These are phyloP conservation scores for Leptinotarsa haldemani DNA, from an alignment of 2,888 invertebrate species.

Conservation along the genomic window DNA sequence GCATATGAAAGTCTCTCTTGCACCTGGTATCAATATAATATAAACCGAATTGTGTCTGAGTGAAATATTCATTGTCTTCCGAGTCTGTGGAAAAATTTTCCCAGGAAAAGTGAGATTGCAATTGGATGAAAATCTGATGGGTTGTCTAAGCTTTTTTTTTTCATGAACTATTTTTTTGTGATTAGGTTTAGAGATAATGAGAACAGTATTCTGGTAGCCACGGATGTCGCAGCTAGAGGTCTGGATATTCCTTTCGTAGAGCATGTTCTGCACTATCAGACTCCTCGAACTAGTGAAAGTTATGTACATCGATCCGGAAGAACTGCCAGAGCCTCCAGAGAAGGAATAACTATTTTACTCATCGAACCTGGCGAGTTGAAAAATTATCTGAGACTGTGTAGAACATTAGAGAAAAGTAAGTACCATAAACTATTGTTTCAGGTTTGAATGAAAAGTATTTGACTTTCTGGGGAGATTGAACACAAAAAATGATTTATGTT, in stretches of 20 bases:
- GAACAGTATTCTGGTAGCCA: constrained; percentile 85
- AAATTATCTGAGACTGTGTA: constrained; percentile 83
- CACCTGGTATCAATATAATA: too few species aligned
- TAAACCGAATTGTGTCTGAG: neutral
- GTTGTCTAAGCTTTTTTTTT: too few species aligned
- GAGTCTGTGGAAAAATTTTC: too few species aligned
- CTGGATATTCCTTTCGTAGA: constrained; percentile 94
- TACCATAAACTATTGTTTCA: neutral
- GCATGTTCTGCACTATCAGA: constrained; percentile 96
- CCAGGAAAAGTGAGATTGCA: too few species aligned
- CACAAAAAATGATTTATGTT: too few species aligned
- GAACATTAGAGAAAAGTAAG: constrained; percentile 86
- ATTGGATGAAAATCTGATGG: too few species aligned
- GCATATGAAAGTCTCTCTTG: too few species aligned
- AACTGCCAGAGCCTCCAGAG: constrained; percentile 89
- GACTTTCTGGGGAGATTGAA: too few species aligned
- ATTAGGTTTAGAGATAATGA: constrained; percentile 77
- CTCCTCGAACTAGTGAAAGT: constrained; percentile 94
- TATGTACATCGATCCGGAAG: constrained; percentile 97
- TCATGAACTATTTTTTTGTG: too few species aligned
- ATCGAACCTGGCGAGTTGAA: constrained; percentile 89
- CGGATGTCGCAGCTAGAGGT: constrained; percentile 97
- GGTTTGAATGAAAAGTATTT: neutral
- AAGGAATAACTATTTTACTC: constrained; percentile 91
- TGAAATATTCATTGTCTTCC: too few species aligned